Base-by-base conservation (phyloP, 2,888 invertebrate species). In the Stegophylla sp. region DNA sequence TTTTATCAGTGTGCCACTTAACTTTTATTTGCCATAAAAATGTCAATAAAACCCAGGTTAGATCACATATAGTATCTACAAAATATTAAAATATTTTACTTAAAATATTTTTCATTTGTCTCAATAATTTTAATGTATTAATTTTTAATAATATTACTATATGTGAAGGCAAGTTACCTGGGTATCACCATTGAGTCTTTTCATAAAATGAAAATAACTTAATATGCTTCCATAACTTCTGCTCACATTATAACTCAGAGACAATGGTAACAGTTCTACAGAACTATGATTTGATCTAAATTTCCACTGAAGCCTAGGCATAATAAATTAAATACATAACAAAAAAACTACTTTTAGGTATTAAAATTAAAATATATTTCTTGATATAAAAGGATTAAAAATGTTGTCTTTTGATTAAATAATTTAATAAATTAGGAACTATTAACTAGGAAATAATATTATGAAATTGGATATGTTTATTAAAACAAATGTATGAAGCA, bases 181-280 rank as follows among this genome's bases (percentile, higher is more conserved):
- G 3, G 45, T 61, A 61, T 79, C 61, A 41, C 79, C 79, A 79
- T 71, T 51, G 61, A 79, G 41, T 71, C 79, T 71, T 79, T 79
- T 79, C 69, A 82, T 53, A 69, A 82, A 82, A 82, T 82, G 82
- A 64, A 77, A 82, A 79, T 71, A 82, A 69, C 53, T 82, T 51
- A 82, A 79, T 79, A 82, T 82, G 51, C 82, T 82, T 48, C 82
- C 82, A 77, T 82, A 82, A 15, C 77, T 82, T 63, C 77, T 77
- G 61, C 48, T 79, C 23, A 79, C 69, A 71, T 79, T 79, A 79
- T 79, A 79, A n/a, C 79, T 79, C 13, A 69, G 23, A 51, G 79
- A 71, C 17, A 79, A 79, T 71, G 79, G 79, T 63, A 71, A 59
- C 1, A 79, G 48, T 71, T 79, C 79, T 61, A 79, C 69, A 61